phyloP scores from a whole-genome alignment of 2,888 invertebrate genomes.

The Ochropleura leucogaster region DNA sequence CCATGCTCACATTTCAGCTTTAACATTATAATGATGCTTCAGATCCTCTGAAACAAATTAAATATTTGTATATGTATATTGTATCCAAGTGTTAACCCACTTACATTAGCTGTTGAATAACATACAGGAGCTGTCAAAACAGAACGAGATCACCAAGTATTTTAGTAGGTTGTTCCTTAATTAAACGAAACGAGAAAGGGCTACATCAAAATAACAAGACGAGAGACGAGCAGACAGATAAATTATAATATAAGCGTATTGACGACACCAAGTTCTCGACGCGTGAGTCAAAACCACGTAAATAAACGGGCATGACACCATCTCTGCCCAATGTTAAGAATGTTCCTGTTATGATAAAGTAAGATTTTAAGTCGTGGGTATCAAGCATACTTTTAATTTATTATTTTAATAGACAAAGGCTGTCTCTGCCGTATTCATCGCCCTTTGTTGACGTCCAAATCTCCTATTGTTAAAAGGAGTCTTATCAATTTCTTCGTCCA shows the following conservation, averaged over 20 bases:
- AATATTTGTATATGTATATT: not conserved
- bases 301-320: slow-evolving; percentile 55
- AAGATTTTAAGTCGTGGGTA: slow-evolving; percentile 24
- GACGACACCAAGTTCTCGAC: slow-evolving; percentile 52
- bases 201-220: slow-evolving; percentile 39
- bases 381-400: slow-evolving; percentile 42
- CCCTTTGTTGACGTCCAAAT: slow-evolving; percentile 62
- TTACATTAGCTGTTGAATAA: not conserved
- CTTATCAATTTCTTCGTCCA: slow-evolving; percentile 51
- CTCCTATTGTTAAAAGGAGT: slow-evolving; percentile 54
- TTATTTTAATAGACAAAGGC: slow-evolving; percentile 58
- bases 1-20: not conserved
- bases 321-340: slow-evolving; percentile 39
- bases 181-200: slow-evolving; percentile 34
- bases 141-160: slow-evolving; percentile 9
- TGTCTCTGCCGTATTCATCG: slow-evolving; percentile 28
- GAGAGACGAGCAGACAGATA: slow-evolving; percentile 32
- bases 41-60: not conserved
- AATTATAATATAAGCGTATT: slow-evolving; percentile 49
- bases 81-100: slow-evolving; percentile 3
- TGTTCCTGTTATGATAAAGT: slow-evolving; percentile 30
- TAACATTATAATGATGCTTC: not conserved
- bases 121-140: slow-evolving; percentile 16
- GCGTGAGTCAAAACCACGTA: slow-evolving; percentile 59
- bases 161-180: slow-evolving; percentile 28